Evolutionary conservation across 2,888 invertebrate species (phyloP), one percentile per base, ranked within the genome.

Genomic region (Amiota minor): DNA sequence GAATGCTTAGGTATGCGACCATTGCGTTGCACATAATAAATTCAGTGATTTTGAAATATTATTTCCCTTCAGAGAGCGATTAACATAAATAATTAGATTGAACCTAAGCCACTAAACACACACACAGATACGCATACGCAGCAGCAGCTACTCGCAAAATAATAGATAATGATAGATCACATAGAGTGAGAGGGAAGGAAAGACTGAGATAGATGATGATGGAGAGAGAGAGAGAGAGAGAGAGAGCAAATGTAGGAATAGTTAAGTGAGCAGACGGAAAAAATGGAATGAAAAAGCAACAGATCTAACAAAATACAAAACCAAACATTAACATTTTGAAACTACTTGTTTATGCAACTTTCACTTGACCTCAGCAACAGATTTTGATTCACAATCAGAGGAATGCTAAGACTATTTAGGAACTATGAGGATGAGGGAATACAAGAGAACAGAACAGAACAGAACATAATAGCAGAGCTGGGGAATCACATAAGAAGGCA

Each of bases 71-170:
- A 78, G 84, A 80, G 86, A 81, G 82, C 85, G 85, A 86, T 83
- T 83, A 83, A 83, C 83, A 85, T 84, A 85, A 83, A 86, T 83
- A 86, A 83, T 83, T 86, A 83, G 79, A 77, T 84, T 81, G 73
- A 65, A 75, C 75, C 73, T 77, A 79, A 82, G 76, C 76, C 79
- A 74, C 65, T 65, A 65, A 65, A 65, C 65, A 35, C 35, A 23
- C 23, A 35, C 35, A 35, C 49, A 65, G 49, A 49, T 49, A 49
- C 20, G 49, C 61, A 61, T 35, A 61, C 14, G 20, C 59, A 18
- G 59, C 16, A 11, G 1, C 6, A 16, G 59, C 59, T 6, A 59
- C 59, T 18, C 59, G 59, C 23, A 59, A 20, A 9, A 59, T 59
- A 20, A 9, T 18, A 18, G 3, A 59, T 14, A 47, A 50, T 35